These are phyloP conservation scores for Conus ventricosus DNA, from an alignment of 1,140 invertebrate species.

Conservation along the genomic window DNA sequence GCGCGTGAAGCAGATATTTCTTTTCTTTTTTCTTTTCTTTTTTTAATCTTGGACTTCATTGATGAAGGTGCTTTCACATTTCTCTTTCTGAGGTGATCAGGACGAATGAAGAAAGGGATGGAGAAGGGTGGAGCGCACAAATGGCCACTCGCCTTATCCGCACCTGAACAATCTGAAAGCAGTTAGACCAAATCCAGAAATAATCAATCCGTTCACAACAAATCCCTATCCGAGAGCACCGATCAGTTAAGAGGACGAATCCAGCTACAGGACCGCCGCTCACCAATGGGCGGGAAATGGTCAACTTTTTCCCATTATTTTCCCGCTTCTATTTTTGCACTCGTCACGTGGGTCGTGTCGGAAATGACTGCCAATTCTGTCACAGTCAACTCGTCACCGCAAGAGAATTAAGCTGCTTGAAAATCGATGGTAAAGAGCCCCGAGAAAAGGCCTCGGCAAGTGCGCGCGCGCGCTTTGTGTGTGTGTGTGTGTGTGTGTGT, in stretches of 20 bases:
- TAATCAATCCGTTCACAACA: background rate
- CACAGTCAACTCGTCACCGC: background rate
- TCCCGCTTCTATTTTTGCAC: slow-evolving; percentile 7
- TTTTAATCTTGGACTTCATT: too few relatives aligned
- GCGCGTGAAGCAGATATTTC: background rate
- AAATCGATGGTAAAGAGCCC: background rate
- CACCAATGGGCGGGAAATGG: slow-evolving; percentile 16
- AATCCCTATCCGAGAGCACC: background rate
- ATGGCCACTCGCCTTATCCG: background rate
- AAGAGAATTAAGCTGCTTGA: too few relatives aligned
- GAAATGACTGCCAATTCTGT: slow-evolving; percentile 8
- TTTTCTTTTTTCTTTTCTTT: too few relatives aligned
- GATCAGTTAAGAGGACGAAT: too few relatives aligned
- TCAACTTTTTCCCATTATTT: slow-evolving; percentile 18
- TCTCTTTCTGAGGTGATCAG: background rate
- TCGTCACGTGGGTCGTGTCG: background rate
- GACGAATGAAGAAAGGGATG: too few relatives aligned
- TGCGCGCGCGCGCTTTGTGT: background rate
- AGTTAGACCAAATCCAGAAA: background rate
- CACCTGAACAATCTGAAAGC: background rate
- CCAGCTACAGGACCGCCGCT: background rate
- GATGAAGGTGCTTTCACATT: background rate
- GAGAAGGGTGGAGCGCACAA: background rate
- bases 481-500: background rate
- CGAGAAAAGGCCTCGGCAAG: background rate